Base-by-base conservation (phyloP, 2,888 invertebrate species). In the Pyrgus malvae region DNA sequence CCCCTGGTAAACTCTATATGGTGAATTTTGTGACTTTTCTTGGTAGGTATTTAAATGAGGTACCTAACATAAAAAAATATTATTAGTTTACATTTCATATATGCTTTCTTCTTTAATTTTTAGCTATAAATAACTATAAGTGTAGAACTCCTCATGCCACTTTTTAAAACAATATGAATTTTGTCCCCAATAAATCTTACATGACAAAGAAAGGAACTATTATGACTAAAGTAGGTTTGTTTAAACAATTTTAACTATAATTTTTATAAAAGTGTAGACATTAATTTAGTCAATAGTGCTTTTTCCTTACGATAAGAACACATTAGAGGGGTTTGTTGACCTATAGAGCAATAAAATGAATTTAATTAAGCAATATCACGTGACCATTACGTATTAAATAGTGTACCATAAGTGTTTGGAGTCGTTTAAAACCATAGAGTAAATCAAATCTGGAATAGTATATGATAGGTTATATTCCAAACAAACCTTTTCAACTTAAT, bases 281-380 rank as follows among this genome's bases (percentile, higher is more conserved):
- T 45, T 21, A 44, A 29, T 44, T 29, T 16, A 29, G 12, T 12
- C 31, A 45, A 45, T 21, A 45, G 31, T 31, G 29, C 19, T 45
- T 21, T 8, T 27, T 7, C 31, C 4, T 45, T 16, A 42, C 27
- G 27, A 31, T 33, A 31, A 21, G 31, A 45, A 45, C 45, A 19
- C 11, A 17, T 45, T 8, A 31, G 12, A 4, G 11, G n/a, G 31
- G 45, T 31, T 45, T 45, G 45, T 45, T 45, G 45, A 19, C 45
- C 45, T 33, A 31, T 44, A 11, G 12, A 12, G 31, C 12, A 31
- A 45, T 45, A 45, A 45, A 45, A 45, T 45, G 19, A 19, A 45
- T 45, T 45, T 21, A 33, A 45, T 45, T 45, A 45, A 46, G 35
- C 45, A 46, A 45, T 31, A 21, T 45, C 12, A 33, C 45, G 45